These are phyloP conservation scores for Pristionchus exspectatus DNA, from an alignment of 2,888 invertebrate species.

Conservation along the genomic window DNA sequence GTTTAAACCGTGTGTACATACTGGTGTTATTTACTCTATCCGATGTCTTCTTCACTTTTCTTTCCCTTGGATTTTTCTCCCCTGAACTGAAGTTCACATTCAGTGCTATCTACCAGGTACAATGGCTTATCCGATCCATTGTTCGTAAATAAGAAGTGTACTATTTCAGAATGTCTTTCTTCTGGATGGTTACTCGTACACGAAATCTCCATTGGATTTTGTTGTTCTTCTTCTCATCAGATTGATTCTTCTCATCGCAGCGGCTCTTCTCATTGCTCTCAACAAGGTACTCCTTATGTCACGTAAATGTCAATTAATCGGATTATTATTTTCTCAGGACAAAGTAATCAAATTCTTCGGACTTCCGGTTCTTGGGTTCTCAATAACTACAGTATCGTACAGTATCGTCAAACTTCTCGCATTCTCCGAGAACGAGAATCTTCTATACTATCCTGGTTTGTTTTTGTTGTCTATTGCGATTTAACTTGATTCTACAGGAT, in stretches of 20 bases:
- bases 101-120: conserved; percentile 24
- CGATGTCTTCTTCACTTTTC: conserved; percentile 60
- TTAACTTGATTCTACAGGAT: conserved; percentile 58
- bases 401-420: conserved; percentile 72
- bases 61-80: conserved; percentile 63
- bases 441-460: conserved; percentile 67
- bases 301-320: not conserved
- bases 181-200: conserved; percentile 58
- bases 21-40: conserved; percentile 54
- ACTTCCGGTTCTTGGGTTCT: conserved; percentile 49
- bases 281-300: conserved; percentile 44
- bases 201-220: conserved; percentile 60
- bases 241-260: conserved; percentile 53
- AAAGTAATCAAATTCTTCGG: not conserved
- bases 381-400: conserved; percentile 58
- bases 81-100: conserved; percentile 57
- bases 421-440: conserved; percentile 68
- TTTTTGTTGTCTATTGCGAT: conserved; percentile 58
- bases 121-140: not conserved
- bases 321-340: not conserved
- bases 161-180: conserved; percentile 26
- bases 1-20: conserved; percentile 38
- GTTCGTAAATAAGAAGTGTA: rapidly evolving
- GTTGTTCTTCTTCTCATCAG: conserved; percentile 57
- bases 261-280: conserved; percentile 56